Evolutionary conservation across 2,797 vertebrate genomes (phyloP), one percentile per base, ranked within the genome.

Genomic region (Clarias pachynema): DNA sequence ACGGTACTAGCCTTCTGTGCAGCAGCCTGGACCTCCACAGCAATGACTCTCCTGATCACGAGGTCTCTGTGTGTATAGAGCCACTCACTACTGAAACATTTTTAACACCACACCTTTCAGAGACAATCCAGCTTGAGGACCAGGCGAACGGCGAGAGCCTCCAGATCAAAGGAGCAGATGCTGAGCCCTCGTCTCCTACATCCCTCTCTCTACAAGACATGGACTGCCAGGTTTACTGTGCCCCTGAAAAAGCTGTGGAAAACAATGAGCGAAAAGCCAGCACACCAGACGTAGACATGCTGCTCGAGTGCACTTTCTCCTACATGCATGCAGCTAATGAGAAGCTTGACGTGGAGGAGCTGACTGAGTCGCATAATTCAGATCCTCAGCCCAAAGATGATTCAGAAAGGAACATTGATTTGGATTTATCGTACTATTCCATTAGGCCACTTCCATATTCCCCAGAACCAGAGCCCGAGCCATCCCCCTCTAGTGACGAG

Each of bases 401-500:
- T 68, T 83, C 70, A 5, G 37, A 87, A 60, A 83, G 72, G 5
- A 77, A 85, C 26, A 86, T 89, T 29, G 83, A 87, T 34, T 78
- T 88, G 81, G 88, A 90, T 68, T 59, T 90, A 24, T 72, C 81
- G 3, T 87, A 86, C 18, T 85, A 89, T 83, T 84, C 90, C 24
- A 88, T 88, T 15, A 87, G 88, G 72, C 91, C 92, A 37, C 89
- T 93, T 90, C 92, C 90, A 31, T 90, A 89, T 87, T 93, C 92
- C 24, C 91, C 92, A 0, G 63, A 91, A 56, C 93, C 91, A 0
- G 89, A 92, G 78, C 88, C 89, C 0, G 88, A 92, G 62, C 88
- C 88, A 7, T 92, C 91, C 29, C 40, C 92, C 82, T 95, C 97
- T 77, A 99, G 98, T 65, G 98, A 99, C 14, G 98, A 99, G 15